phyloP scores from a whole-genome alignment of 2,797 vertebrate genomes.

The Anabas testudineus region DNA sequence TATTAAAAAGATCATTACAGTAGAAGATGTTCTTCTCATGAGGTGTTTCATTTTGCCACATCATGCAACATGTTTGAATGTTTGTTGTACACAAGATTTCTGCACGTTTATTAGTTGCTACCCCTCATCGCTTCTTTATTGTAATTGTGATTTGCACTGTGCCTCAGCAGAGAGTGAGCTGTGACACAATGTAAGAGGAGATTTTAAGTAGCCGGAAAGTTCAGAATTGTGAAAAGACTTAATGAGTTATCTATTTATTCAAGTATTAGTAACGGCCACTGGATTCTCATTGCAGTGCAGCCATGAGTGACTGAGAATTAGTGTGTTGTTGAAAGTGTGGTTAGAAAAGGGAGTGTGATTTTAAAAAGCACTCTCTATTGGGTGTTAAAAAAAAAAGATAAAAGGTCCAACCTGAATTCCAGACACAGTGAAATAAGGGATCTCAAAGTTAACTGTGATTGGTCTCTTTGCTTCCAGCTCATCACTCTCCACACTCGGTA shows the following conservation, averaged over 20 bases:
- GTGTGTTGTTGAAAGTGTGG: neutral
- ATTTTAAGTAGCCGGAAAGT: conserved; percentile 13
- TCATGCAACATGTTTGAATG: too few relatives aligned
- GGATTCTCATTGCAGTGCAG: neutral
- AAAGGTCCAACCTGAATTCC: conserved; percentile 84
- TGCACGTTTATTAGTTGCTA: too few relatives aligned
- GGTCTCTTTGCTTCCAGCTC: conserved; percentile 85
- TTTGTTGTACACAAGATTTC: too few relatives aligned
- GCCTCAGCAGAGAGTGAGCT: neutral
- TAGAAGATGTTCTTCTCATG: too few relatives aligned
- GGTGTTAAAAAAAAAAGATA: neutral
- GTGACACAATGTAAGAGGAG: neutral
- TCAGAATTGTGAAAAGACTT: conserved; percentile 11
- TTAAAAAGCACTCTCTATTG: neutral
- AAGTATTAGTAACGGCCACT: neutral
- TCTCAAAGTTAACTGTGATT: conserved; percentile 88
- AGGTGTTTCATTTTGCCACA: too few relatives aligned
- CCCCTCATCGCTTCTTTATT: neutral
- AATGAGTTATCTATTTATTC: conserved; percentile 23
- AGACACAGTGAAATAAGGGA: conserved; percentile 89
- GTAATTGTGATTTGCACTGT: neutral
- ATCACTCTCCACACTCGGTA: conserved; percentile 86
- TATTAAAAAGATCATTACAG: too few relatives aligned
- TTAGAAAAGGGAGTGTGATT: neutral
- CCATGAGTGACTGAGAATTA: conserved; percentile 16